Conservation (phyloP, 1,140 invertebrate species). For the Zaprionus africanus region DNA sequence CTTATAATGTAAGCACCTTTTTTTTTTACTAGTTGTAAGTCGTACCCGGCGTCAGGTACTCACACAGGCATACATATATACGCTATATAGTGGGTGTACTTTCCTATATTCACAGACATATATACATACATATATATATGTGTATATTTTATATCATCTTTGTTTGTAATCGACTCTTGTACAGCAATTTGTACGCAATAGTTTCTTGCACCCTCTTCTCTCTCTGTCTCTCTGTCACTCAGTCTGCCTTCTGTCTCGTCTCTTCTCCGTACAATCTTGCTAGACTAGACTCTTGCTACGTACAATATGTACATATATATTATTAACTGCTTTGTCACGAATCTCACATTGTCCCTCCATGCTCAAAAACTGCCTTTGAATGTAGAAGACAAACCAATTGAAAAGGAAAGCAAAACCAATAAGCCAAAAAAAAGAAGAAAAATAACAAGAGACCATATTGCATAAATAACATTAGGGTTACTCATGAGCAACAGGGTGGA, state of each 20-base stretch:
- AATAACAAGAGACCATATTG: constrained; percentile 14
- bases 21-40: constrained; percentile 72
- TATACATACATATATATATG: constrained; percentile 9
- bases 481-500: constrained; percentile 27
- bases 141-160: constrained; percentile 10
- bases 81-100: constrained; percentile 11
- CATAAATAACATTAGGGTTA: constrained; percentile 33
- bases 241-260: not conserved
- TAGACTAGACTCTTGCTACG: not conserved
- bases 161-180: not conserved
- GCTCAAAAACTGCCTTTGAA: constrained; percentile 78
- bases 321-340: constrained; percentile 60
- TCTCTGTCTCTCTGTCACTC: not conserved
- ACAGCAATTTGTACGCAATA: constrained; percentile 27
- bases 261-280: not conserved
- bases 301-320: constrained; percentile 1
- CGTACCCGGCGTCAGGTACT: constrained; percentile 50
- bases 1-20: constrained; percentile 40
- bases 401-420: constrained; percentile 20
- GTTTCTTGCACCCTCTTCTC: constrained; percentile 12
- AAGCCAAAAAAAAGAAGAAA: constrained; percentile 31
- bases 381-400: constrained; percentile 56
- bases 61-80: not conserved
- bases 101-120: constrained; percentile 19
- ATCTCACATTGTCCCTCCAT: constrained; percentile 79